Evolutionary conservation across 2,888 invertebrate species (phyloP), one percentile per base, ranked within the genome.

Genomic region (Seladonia tumulorum): DNA sequence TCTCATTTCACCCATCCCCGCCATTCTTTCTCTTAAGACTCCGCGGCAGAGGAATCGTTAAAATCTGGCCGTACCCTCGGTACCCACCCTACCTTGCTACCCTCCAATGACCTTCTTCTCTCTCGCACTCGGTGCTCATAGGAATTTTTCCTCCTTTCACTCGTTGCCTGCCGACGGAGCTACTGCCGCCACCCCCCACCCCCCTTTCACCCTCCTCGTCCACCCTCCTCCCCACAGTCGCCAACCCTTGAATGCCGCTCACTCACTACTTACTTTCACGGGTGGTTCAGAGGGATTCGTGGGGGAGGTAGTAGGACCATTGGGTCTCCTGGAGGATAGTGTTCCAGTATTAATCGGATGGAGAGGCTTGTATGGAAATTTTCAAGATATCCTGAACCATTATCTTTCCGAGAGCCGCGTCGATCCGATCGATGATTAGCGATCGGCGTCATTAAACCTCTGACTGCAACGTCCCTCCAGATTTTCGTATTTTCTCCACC

Each of bases 31-130:
- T 95, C 95, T 95, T 95, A 95, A 95, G 94, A 95, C 95, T 94
- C 94, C 94, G 94, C 94, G 94, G 94, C 94, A 93, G 94, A 94
- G 94, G 95, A 95, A 95, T 95, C 95, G 95, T 95, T 95, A 95
- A 95, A 95, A 95, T 95, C 95, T 95, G 95, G 95, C 95, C 95
- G 94, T 93, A 92, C 93, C 94, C 92, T 90, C 91, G 89, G 88
- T 90, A 90, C 91, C 92, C 92, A 90, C 92, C 89, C 90, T 90
- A 92, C 89, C 86, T 85, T 76, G 77, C 87, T 85, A 87, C 88
- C 92, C 89, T 86, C 91, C 82, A 77, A 82, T 81, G 75, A 79
- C 85, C 86, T 83, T 72, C 76, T 76, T 87, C 85, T 82, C 85
- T 88, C 87, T 76, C 81, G 81, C 81, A 68, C 87, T 73, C 47